Evolutionary conservation across 2,888 invertebrate species (phyloP).

Genomic region (Tenthredo notha): DNA sequence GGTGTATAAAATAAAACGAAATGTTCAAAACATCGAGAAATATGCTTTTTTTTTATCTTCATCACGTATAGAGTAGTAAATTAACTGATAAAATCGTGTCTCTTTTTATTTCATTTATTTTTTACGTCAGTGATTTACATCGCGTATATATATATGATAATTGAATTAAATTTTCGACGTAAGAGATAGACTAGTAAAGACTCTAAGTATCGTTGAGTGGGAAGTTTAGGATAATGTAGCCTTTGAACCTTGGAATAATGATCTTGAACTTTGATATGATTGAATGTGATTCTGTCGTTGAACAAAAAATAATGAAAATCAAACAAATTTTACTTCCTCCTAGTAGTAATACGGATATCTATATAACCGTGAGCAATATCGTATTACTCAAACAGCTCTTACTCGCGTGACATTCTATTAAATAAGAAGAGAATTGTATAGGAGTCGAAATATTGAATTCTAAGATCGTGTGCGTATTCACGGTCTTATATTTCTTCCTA

Average conservation of each 20-base stretch:
- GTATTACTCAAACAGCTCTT: too few species aligned
- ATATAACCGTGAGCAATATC: too few species aligned
- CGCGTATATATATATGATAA: slow-evolving; percentile 3
- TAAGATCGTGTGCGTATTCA: too few species aligned
- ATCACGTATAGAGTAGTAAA: background rate
- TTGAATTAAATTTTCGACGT: background rate
- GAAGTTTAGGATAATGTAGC: background rate
- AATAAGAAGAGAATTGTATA: too few species aligned
- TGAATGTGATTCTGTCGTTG: background rate
- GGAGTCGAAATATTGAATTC: too few species aligned
- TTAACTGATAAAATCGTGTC: background rate
- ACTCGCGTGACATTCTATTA: too few species aligned
- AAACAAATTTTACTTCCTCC: background rate
- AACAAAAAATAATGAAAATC: too few species aligned
- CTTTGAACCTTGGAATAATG: background rate
- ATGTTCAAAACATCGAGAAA: background rate
- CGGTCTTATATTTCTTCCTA: too few species aligned
- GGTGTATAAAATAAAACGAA: background rate
- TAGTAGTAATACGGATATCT: too few species aligned
- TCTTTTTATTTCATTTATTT: background rate
- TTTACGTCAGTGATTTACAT: background rate
- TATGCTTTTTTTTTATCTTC: background rate
- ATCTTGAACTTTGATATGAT: background rate
- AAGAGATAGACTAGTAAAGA: background rate
- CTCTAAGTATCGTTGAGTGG: background rate